Evolutionary conservation across 2,113 vertebrate genomes (phyloP).

Genomic region (Chroicocephalus ridibundus): DNA sequence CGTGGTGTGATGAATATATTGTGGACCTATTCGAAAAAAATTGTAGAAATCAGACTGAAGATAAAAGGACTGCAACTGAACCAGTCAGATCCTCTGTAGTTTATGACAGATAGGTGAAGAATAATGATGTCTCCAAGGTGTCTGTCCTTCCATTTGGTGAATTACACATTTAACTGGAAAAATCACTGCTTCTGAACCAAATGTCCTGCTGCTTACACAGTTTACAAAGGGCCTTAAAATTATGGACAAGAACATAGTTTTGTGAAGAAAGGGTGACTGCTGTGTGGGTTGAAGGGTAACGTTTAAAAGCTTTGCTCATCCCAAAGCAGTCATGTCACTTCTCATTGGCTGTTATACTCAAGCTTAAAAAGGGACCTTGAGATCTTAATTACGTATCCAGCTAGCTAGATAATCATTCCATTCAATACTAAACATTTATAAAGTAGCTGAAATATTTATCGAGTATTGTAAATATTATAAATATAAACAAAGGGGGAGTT

Average conservation of each 20-base stretch:
- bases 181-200: conserved; percentile 12
- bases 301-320: conserved; percentile 26
- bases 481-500: background rate
- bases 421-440: background rate
- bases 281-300: conserved; percentile 43
- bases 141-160: conserved; percentile 21
- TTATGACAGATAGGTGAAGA: conserved; percentile 36
- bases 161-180: conserved; percentile 52
- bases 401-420: background rate
- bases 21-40: conserved; percentile 16
- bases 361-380: background rate
- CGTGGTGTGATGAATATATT: conserved; percentile 24
- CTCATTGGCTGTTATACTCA: background rate
- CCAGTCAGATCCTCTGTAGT: conserved; percentile 49
- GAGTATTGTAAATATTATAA: background rate
- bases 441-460: background rate
- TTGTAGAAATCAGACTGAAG: conserved; percentile 24
- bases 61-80: conserved; percentile 43
- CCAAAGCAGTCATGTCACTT: background rate
- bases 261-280: conserved; percentile 15
- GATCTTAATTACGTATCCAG: background rate
- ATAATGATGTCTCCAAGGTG: conserved; percentile 59
- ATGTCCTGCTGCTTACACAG: conserved; percentile 44
- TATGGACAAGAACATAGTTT: background rate
- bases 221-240: conserved; percentile 46